Percentiles rank a stretch among this genome's conserved stretches.
phyloP scores from a whole-genome alignment of 2,113 vertebrate genomes.

The Choloepus hoffmanni region DNA sequence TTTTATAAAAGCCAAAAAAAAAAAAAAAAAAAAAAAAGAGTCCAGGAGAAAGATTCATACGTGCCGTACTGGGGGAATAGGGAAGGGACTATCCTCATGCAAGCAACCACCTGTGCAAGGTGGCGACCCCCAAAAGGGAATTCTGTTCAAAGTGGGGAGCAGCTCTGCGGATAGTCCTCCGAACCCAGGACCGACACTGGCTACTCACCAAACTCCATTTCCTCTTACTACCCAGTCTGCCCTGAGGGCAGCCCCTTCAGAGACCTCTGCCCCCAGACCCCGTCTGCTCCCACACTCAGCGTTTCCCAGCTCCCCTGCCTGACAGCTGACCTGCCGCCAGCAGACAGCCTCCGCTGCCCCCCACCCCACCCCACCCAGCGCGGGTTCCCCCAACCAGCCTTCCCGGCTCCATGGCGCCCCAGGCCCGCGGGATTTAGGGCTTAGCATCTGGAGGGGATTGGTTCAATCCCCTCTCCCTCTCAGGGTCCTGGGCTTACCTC shows the following conservation, averaged over 20 bases:
- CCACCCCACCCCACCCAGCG: not conserved
- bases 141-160: conserved; percentile 4
- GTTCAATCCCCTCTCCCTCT: conserved; percentile 52
- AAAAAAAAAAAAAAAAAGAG: not conserved
- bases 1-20: too few species aligned
- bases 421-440: conserved; percentile 39
- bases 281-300: conserved; percentile 21
- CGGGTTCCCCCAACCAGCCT: not conserved
- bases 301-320: not conserved
- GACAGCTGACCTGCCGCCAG: conserved; percentile 49
- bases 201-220: not conserved
- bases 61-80: not conserved
- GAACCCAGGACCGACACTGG: not conserved
- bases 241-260: not conserved
- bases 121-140: conserved; percentile 22
- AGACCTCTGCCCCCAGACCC: conserved; percentile 26
- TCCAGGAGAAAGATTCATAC: not conserved
- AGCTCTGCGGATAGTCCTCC: not conserved
- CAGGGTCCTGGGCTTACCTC: conserved; percentile 89
- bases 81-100: not conserved
- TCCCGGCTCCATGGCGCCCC: not conserved
- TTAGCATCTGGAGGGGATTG: conserved; percentile 43
- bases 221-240: not conserved
- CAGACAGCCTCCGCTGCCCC: not conserved
- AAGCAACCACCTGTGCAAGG: conserved; percentile 29